Evolutionary conservation across 2,888 invertebrate genomes (phyloP).

Genomic region (Crepidodera aurea): DNA sequence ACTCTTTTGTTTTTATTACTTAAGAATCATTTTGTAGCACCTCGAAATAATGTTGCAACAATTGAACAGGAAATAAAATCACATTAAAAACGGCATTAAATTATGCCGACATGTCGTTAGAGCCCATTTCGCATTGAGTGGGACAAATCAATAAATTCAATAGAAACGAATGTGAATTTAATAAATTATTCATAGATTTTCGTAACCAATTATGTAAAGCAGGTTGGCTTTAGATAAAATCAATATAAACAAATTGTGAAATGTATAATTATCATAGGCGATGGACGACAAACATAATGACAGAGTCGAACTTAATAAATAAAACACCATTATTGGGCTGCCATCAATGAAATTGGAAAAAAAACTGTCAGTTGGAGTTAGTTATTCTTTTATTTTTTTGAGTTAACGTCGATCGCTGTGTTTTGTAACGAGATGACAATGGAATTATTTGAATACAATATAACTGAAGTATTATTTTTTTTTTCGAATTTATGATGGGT

Average conservation of each 20-base stretch:
- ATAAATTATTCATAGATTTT: constrained; percentile 44
- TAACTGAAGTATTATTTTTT: too few species aligned
- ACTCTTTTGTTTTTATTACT: too few species aligned
- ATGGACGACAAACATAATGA: constrained; percentile 35
- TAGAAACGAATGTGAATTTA: constrained; percentile 35
- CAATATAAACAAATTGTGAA: constrained; percentile 41
- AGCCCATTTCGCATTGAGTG: constrained; percentile 17
- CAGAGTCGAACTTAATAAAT: constrained; percentile 31
- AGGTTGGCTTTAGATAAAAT: constrained; percentile 41
- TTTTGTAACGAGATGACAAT: constrained; percentile 13
- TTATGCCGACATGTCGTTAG: constrained; percentile 13
- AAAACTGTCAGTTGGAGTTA: constrained; percentile 12
- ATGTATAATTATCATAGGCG: constrained; percentile 35
- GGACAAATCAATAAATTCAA: constrained; percentile 40
- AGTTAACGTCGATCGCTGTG: constrained; percentile 2
- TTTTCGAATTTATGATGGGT: too few species aligned
- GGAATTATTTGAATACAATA: constrained; percentile 25
- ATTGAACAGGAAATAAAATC: constrained; percentile 14
- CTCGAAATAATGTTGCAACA: background rate
- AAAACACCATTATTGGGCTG: constrained; percentile 27
- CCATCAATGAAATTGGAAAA: constrained; percentile 30
- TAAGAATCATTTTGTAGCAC: too few species aligned
- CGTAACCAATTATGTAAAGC: constrained; percentile 42
- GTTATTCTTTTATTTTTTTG: constrained; percentile 7
- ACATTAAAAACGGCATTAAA: constrained; percentile 12